Base-by-base conservation (phyloP, 1,140 invertebrate species). In the Marisa cornuarietis region DNA sequence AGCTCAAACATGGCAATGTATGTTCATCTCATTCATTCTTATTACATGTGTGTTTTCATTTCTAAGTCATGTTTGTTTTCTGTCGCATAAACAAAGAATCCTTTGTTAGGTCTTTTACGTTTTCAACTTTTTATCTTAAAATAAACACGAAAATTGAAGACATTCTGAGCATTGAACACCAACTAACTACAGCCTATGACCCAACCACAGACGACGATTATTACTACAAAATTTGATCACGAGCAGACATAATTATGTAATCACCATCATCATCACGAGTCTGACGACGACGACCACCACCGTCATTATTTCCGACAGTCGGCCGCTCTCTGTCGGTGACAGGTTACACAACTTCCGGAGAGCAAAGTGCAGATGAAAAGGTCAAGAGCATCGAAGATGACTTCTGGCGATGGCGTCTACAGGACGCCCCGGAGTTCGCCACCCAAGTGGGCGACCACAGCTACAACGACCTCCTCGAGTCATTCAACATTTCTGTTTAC, bases 391-490 rank as follows among this genome's bases (percentile, higher is more conserved):
- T 85, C 5, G 71, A 65, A 26, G 71, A 76, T 10, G 83, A 84
- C 18, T 86, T 82, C 54, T 84, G 77, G 78, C 24, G 73, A 20
- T 86, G 85, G 85, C 52, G 85, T 31, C 26, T 82, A 31, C 24
- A 72, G 31, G 77, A 81, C 58, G 79, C 80, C 26, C 82, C 82
- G 3, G 85, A 86, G 54, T 86, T 83, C 75, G 80, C 83, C 4
- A 78, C 81, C 0, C 61, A 76, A 16, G 62, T 76, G 20, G 81
- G 78, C 18, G 66, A 66, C 26, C 71, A 79, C 58, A 81, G 76
- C 24, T 83, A 80, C 68, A 80, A 86, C 58, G 83, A 86, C 76
- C 65, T 22, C 42, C 72, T 86, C 13, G 76, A 81, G 51, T 72
- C 81, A 18, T 80, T 83, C 61, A 68, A 63, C 52, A 62, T 78